Percentiles rank a stretch among this genome's conserved stretches.
Conservation (phyloP, 2,888 invertebrate species). For the Netelia melanura region DNA sequence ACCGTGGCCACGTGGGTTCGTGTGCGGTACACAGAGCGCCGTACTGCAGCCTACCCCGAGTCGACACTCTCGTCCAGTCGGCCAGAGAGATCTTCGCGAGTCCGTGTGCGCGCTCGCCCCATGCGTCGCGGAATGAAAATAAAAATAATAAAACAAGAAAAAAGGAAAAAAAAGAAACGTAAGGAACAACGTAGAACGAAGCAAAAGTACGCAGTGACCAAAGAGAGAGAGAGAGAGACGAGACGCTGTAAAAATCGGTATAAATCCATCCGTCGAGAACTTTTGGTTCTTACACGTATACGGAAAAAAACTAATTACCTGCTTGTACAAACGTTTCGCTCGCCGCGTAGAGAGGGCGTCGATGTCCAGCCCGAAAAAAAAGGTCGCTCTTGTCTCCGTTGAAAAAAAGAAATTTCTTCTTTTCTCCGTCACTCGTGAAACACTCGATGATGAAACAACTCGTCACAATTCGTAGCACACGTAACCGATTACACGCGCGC, state of each 20-base stretch:
- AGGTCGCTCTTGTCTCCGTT: background rate
- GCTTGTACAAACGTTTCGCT: background rate
- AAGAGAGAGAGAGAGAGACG: background rate
- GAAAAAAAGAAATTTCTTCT: background rate
- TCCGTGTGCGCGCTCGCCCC: background rate
- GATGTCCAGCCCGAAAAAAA: background rate
- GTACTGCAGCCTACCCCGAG: background rate
- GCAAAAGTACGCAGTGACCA: too few relatives aligned
- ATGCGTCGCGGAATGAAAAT: background rate
- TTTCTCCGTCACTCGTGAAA: background rate
- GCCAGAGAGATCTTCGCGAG: background rate
- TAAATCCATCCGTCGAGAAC: background rate
- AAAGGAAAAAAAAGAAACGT: background rate
- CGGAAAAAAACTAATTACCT: background rate
- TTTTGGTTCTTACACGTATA: background rate
- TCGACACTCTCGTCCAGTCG: background rate
- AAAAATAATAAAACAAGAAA: background rate
- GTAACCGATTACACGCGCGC: background rate
- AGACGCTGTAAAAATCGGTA: background rate
- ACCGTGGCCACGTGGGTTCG: conserved; percentile 49
- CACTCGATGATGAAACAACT: background rate
- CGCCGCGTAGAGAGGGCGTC: background rate
- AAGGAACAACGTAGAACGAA: too few relatives aligned
- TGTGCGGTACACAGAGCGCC: background rate
- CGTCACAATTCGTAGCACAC: background rate